Percentiles rank a stretch among this genome's conserved stretches.
Evolutionary conservation across 2,113 vertebrate species (phyloP).

Genomic region (Nestor notabilis): DNA sequence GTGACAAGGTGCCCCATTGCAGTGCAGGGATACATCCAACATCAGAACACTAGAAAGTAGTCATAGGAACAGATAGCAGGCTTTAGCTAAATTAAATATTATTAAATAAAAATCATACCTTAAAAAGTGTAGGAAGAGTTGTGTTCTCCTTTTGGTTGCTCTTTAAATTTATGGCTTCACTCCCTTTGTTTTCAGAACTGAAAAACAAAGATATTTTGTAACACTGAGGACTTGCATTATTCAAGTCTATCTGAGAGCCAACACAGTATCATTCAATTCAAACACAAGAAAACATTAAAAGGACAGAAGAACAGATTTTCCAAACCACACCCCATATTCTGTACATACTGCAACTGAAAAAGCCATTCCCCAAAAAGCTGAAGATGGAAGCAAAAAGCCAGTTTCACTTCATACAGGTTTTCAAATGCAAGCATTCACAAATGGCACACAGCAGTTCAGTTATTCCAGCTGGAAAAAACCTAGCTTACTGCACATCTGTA

Average conservation of each 20-base stretch:
- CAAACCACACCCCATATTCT: background rate
- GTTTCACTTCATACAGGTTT: background rate
- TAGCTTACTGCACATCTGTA: background rate
- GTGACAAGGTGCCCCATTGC: background rate
- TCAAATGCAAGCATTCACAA: background rate
- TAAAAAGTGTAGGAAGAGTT: constrained; percentile 64
- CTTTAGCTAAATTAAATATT: background rate
- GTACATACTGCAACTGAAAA: background rate
- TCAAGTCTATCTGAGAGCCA: background rate
- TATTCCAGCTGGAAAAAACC: background rate
- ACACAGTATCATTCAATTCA: background rate
- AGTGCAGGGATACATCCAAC: background rate
- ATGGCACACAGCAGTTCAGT: background rate
- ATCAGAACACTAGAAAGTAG: background rate
- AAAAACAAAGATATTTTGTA: constrained; percentile 66
- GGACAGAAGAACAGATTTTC: background rate
- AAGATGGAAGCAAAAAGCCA: background rate
- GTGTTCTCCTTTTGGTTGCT: constrained; percentile 71
- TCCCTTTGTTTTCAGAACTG: constrained; percentile 78
- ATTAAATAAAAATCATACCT: constrained; percentile 70
- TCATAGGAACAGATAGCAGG: background rate
- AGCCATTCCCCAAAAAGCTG: background rate
- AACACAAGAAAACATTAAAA: background rate
- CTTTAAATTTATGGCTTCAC: constrained; percentile 43
- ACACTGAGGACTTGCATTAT: background rate